Evolutionary conservation across 2,888 invertebrate genomes (phyloP), one percentile per base, ranked within the genome.

Genomic region (Drosophila anceps): DNA sequence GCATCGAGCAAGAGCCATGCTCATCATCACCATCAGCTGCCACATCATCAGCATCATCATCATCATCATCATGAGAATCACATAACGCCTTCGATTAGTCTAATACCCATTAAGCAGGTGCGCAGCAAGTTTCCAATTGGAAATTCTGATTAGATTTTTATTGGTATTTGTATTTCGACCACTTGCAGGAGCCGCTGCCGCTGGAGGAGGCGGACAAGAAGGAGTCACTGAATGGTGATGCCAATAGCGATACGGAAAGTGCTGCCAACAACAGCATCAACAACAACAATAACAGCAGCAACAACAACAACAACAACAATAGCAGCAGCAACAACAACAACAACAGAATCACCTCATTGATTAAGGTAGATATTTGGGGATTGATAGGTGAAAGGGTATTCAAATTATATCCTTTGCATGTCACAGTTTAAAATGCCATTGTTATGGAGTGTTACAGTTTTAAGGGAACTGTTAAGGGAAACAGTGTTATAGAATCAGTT

Each of bases 21-120:
- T 29, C 50, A 50, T 20, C 50, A 20, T 7, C 81, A 87, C 4
- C 81, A 87, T 81, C 73, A 84, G 78, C 57, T 65, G 44, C 35
- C 62, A 55, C 50, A 85, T 70, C 70, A 50, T 4, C 50, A 85
- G 69, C 70, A 50, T 4, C 50, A 85, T 73, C 90, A 90, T 31
- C 91, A 89, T 71, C 92, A 90, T 66, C 92, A 92, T 78, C 90
- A 90, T 64, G 93, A 93, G 71, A 92, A 92, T 76, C 94, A 94
- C 84, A 97, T 97, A 91, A 97, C 97, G 84, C 97, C 97, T 27
- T 97, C 97, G 77, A 97, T 97, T 87, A 97, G 97, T 44, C 94
- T 97, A 62, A 97, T 97, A 93, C 97, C 97, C 69, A 97, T 97
- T 81, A 97, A 97, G 93, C 96, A 96, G 94, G 95, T 95, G 91